Conservation (phyloP, 2,888 invertebrate species). For the Gymnosoma rotundatum region DNA sequence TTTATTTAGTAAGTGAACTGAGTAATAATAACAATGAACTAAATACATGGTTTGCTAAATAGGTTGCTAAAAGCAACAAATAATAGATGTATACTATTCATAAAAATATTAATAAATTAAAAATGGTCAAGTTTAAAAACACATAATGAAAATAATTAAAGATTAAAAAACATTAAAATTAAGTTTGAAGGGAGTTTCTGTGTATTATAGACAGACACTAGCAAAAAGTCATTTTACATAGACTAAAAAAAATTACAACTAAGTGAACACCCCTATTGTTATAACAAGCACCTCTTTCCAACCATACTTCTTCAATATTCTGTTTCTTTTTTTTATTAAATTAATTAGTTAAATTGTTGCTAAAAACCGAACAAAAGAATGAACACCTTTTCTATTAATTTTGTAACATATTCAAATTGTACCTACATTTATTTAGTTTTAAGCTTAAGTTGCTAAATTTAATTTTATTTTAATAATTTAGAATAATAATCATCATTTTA, state of each 20-base stretch:
- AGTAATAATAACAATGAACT: constrained; percentile 27
- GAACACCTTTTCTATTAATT: constrained; percentile 12
- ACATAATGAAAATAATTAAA: no score
- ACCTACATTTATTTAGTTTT: constrained; percentile 65
- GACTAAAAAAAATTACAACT: no score
- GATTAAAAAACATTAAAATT: no score
- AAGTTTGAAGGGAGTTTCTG: no score
- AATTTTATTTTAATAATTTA: constrained; percentile 29
- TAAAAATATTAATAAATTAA: constrained; percentile 19
- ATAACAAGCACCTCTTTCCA: background rate
- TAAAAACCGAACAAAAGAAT: background rate
- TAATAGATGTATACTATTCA: constrained; percentile 28
- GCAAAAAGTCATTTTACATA: no score
- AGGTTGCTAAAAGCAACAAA: constrained; percentile 46
- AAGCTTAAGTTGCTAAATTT: constrained; percentile 40
- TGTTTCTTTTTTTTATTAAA: background rate
- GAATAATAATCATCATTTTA: constrained; percentile 3
- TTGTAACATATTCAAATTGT: constrained; percentile 59
- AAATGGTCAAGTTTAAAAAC: constrained; percentile 29
- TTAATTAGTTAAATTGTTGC: constrained; percentile 61
- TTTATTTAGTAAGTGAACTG: constrained; percentile 15
- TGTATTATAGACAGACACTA: no score
- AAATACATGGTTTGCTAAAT: constrained; percentile 21
- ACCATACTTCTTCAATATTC: background rate
- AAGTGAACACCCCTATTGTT: no score